Base-by-base conservation (phyloP, 2,113 vertebrate genomes). In the Phycodurus eques region DNA sequence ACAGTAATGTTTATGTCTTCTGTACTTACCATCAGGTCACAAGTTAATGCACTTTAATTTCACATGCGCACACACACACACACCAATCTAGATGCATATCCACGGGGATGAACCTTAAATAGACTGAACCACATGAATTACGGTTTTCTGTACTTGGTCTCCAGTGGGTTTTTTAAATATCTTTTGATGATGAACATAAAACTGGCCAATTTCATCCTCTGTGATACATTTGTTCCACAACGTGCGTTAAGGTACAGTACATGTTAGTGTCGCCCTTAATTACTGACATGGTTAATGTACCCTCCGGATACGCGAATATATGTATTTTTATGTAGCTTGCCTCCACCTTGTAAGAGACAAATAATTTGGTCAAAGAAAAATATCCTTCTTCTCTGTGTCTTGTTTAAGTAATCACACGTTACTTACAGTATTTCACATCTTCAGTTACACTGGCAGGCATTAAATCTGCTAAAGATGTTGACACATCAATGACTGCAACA, bases 231-330 rank as follows among this genome's bases (percentile, higher is more conserved):
- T 43, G 4, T 63, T 42, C 56, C 56, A 59, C 56, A 14, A 31
- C n/a, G 22, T 4, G 20, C 3, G 2, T 61, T 3, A 20, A 65
- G 20, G 19, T 56, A 53, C 71, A 56, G 27, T 39, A 3, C 3
- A 39, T 2, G 0, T 70, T 35, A 72, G 69, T 67, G 49, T 72
- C 67, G 60, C 63, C 51, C 33, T 67, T 70, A 47, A 6, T 49
- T n/a, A 42, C n/a, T 61, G 68, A 47, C 27, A 11, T 69, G 62
- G 85, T 79, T 43, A 62, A 79, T 83, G 77, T 85, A 49, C 63
- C 57, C 57, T 64, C 13, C 35, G 22, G 67, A 57, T 51, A 31
- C 44, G 74, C n/a, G 63, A 70, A 72, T 76, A 54, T 57, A 42
- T 44, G 14, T 19, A 43, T 69, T 82, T 17, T 63, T 69, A 44